Evolutionary conservation across 2,888 invertebrate species (phyloP).

Genomic region (Palloptera scutellata): DNA sequence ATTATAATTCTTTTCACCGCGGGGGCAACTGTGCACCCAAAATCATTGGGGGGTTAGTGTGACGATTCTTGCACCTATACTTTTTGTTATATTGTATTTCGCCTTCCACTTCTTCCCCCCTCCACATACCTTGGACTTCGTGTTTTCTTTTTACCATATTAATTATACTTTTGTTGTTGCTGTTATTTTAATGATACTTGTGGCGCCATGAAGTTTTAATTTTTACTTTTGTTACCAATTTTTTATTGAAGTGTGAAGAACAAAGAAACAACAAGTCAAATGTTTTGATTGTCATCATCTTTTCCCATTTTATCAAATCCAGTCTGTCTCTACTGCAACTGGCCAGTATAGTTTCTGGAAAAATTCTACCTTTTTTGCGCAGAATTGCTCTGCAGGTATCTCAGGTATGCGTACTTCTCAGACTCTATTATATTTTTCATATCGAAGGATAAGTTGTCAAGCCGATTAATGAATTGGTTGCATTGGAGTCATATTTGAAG

Average conservation of each 20-base stretch:
- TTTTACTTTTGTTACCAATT: background rate
- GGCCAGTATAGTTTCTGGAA: too few species aligned
- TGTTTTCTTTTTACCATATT: too few species aligned
- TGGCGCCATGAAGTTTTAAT: background rate
- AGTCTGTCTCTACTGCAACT: too few species aligned
- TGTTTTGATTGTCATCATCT: background rate
- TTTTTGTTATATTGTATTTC: background rate
- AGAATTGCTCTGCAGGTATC: too few species aligned
- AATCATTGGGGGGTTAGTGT: background rate
- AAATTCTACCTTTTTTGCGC: too few species aligned
- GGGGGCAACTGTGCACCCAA: background rate
- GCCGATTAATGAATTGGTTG: too few species aligned
- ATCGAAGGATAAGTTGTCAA: too few species aligned
- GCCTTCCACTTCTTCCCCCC: background rate
- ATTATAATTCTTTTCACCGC: conserved; percentile 9
- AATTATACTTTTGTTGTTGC: background rate
- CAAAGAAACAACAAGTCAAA: background rate
- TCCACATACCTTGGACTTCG: conserved; percentile 9
- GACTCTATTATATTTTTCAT: too few species aligned
- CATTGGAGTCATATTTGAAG: too few species aligned
- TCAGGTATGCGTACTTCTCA: too few species aligned
- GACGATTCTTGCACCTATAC: background rate
- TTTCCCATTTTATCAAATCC: background rate
- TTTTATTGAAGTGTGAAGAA: conserved; percentile 21
- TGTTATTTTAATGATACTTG: background rate